Percentiles rank a stretch among this genome's conserved stretches.
These are phyloP conservation scores for Axinella damicornis DNA, from an alignment of 37 sponge, comb jelly and placozoan genomes.

Conservation along the genomic window DNA sequence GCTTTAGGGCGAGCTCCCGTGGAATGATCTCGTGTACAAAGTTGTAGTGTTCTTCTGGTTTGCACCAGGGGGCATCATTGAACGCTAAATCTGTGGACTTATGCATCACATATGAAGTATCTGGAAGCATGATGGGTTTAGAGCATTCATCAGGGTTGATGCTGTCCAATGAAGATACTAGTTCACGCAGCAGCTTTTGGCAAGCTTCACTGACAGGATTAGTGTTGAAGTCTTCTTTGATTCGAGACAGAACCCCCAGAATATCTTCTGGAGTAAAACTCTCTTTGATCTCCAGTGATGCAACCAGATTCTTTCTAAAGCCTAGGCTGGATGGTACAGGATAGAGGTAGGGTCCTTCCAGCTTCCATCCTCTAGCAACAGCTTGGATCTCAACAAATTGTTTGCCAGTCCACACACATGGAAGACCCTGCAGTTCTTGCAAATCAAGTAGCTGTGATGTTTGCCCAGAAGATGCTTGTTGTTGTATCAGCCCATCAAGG, in stretches of 20 bases:
- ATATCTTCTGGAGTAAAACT: conserved; percentile 38
- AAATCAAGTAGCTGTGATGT: background rate
- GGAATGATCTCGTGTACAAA: conserved; percentile 38
- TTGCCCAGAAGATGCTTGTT: background rate
- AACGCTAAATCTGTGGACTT: conserved; percentile 21
- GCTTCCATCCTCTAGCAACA: conserved; percentile 32
- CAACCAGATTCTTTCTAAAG: conserved; percentile 1
- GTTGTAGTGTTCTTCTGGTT: conserved; percentile 4
- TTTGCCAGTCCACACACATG: conserved; percentile 62
- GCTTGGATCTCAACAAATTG: conserved; percentile 15
- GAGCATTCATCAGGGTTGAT: background rate
- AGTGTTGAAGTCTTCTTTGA: conserved; percentile 37
- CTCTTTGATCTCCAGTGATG: conserved; percentile 26
- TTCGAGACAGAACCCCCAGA: conserved; percentile 36
- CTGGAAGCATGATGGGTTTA: conserved; percentile 23
- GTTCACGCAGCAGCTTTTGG: background rate
- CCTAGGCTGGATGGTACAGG: conserved; percentile 28
- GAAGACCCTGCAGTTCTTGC: background rate
- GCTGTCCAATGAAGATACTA: conserved; percentile 3
- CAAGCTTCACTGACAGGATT: conserved; percentile 10
- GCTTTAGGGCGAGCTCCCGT: conserved; percentile 2
- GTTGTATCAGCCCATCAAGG: background rate
- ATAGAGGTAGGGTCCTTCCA: conserved; percentile 61
- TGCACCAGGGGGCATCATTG: conserved; percentile 51
- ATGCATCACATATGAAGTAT: conserved; percentile 18